Evolutionary conservation across 2,797 vertebrate genomes (phyloP).

Genomic region (Dallia pectoralis): DNA sequence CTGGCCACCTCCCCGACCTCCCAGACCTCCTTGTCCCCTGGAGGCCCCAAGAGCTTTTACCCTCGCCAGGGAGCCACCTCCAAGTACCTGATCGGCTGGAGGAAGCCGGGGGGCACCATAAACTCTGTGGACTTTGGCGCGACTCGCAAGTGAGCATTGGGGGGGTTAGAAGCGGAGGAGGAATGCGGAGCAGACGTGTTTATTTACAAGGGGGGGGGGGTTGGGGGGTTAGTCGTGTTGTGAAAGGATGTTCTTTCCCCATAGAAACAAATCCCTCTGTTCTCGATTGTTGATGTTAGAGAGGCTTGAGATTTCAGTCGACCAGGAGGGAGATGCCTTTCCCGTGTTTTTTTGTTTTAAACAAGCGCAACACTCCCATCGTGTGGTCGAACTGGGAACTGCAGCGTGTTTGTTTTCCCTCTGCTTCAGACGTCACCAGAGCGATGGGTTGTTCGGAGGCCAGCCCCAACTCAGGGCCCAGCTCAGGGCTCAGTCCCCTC

Average conservation of each 20-base stretch:
- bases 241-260: conserved; percentile 17
- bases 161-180: neutral
- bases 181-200: neutral
- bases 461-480: conserved; percentile 89
- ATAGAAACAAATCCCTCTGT: conserved; percentile 23
- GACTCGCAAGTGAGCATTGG: conserved; percentile 89
- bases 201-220: neutral
- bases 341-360: neutral
- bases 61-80: conserved; percentile 96
- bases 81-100: conserved; percentile 98
- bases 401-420: neutral
- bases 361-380: conserved; percentile 49
- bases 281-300: conserved; percentile 22
- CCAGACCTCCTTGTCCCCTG: conserved; percentile 80
- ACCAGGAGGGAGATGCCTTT: neutral
- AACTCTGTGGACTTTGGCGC: conserved; percentile 97
- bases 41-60: conserved; percentile 91
- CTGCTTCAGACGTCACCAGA: conserved; percentile 85
- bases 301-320: neutral
- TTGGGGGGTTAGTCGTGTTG: conserved; percentile 8
- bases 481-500: conserved; percentile 89
- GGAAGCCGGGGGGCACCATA: conserved; percentile 94
- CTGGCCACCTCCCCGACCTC: conserved; percentile 75
- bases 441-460: conserved; percentile 84
- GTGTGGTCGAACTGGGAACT: conserved; percentile 39